Conservation (phyloP, 2,888 invertebrate species). For the Drosophila limbata region DNA sequence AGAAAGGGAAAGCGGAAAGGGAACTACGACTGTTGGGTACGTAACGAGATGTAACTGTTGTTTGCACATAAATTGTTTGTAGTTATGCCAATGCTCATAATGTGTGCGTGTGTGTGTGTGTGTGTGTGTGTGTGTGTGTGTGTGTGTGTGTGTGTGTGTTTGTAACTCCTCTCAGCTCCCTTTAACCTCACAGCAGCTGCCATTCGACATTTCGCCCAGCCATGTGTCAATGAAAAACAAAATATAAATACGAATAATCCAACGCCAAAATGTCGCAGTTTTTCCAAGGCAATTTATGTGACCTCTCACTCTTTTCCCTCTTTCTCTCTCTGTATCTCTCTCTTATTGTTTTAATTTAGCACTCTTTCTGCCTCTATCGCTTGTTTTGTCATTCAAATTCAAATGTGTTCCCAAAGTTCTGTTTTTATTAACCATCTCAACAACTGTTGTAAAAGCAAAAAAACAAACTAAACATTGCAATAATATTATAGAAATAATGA, state of each 20-base stretch:
- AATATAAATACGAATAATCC: conserved; percentile 39
- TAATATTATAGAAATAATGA: conserved; percentile 54
- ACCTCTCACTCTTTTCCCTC: not conserved
- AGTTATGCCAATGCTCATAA: conserved; percentile 69
- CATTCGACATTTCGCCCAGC: conserved; percentile 33
- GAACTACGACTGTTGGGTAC: conserved; percentile 26
- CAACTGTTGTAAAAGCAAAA: conserved; percentile 17
- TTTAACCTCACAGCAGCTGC: conserved; percentile 10
- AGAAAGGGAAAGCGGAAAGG: conserved; percentile 1
- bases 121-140: conserved; percentile 5
- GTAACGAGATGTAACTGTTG: conserved; percentile 74
- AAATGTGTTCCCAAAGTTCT: conserved; percentile 53
- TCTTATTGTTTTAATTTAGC: not conserved
- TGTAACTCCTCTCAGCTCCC: not conserved
- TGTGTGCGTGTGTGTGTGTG: conserved; percentile 28
- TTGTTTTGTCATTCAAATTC: not conserved
- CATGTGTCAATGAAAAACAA: conserved; percentile 64
- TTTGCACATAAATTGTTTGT: conserved; percentile 76
- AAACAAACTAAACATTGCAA: conserved; percentile 30
- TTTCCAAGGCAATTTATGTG: conserved; percentile 60
- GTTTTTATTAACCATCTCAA: conserved; percentile 56
- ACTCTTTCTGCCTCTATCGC: not conserved
- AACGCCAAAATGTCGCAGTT: conserved; percentile 52
- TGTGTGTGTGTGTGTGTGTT: conserved; percentile 28
- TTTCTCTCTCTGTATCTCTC: not conserved